phyloP scores from a whole-genome alignment of 2,113 vertebrate genomes.

The Carollia perspicillata region DNA sequence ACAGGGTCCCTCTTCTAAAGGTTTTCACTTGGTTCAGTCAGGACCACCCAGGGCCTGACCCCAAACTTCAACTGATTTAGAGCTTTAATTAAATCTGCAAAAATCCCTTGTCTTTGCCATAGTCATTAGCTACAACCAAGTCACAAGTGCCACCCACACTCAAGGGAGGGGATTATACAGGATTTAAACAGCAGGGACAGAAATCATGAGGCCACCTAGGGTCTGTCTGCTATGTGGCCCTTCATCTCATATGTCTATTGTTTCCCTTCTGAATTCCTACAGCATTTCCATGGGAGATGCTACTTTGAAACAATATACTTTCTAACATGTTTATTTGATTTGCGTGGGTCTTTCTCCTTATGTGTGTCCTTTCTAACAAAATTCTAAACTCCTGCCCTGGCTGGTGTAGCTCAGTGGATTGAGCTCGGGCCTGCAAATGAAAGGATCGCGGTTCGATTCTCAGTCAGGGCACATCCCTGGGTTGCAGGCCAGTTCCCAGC shows the following conservation, averaged over 20 bases:
- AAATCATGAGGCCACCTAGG: not conserved
- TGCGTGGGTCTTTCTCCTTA: not conserved
- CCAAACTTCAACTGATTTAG: not conserved
- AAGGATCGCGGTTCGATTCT: too few species aligned
- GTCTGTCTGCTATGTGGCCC: not conserved
- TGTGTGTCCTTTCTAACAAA: not conserved
- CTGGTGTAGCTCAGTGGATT: too few species aligned
- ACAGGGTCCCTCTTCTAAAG: not conserved
- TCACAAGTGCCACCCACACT: not conserved
- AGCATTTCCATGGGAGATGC: not conserved
- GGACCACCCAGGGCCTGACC: not conserved
- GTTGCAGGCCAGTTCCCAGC: too few species aligned
- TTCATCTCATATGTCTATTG: not conserved
- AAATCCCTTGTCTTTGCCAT: not conserved
- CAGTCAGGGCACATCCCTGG: too few species aligned
- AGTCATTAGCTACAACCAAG: not conserved
- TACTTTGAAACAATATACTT: not conserved
- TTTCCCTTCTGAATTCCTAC: not conserved
- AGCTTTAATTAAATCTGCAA: not conserved
- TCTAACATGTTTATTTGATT: not conserved
- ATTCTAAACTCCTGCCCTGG: not conserved
- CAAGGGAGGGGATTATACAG: not conserved
- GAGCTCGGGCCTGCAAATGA: too few species aligned
- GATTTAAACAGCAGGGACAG: not conserved
- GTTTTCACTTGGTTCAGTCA: not conserved